Conservation (phyloP, 2,888 invertebrate genomes). For the Lacanobia oleracea region DNA sequence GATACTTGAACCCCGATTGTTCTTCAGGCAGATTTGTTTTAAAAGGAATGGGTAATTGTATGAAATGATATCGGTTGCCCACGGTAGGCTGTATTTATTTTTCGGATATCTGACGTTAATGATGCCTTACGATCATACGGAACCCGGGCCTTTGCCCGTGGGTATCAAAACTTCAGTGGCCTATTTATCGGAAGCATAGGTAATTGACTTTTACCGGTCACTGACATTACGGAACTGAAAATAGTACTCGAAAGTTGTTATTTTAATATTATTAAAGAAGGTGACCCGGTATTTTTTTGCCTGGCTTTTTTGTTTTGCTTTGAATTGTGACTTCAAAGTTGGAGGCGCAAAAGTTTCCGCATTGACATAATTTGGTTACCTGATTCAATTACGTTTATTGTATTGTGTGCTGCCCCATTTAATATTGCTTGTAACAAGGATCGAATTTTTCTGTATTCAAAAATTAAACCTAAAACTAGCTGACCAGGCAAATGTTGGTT, state of each 20-base stretch:
- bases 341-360: background rate
- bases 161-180: slow-evolving; percentile 62
- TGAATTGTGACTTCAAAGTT: slow-evolving; percentile 14
- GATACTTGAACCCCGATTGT: slow-evolving; percentile 21
- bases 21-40: slow-evolving; percentile 23
- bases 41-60: slow-evolving; percentile 35
- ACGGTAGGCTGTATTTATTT: slow-evolving; percentile 21
- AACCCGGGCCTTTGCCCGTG: slow-evolving; percentile 44
- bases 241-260: slow-evolving; percentile 7
- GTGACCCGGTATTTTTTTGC: slow-evolving; percentile 21
- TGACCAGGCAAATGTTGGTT: no score
- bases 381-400: slow-evolving; percentile 1
- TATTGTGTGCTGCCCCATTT: slow-evolving; percentile 2
- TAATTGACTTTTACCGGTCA: slow-evolving; percentile 65
- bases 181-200: slow-evolving; percentile 64
- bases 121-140: slow-evolving; percentile 10
- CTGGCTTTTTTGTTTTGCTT: slow-evolving; percentile 13
- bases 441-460: background rate
- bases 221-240: slow-evolving; percentile 49
- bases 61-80: slow-evolving; percentile 15
- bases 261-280: slow-evolving; percentile 19
- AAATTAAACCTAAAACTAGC: no score
- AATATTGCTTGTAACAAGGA: background rate
- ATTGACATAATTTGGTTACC: slow-evolving; percentile 19
- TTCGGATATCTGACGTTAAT: slow-evolving; percentile 27